Evolutionary conservation across 2,888 invertebrate species (phyloP).

Genomic region (Patella pellucida): DNA sequence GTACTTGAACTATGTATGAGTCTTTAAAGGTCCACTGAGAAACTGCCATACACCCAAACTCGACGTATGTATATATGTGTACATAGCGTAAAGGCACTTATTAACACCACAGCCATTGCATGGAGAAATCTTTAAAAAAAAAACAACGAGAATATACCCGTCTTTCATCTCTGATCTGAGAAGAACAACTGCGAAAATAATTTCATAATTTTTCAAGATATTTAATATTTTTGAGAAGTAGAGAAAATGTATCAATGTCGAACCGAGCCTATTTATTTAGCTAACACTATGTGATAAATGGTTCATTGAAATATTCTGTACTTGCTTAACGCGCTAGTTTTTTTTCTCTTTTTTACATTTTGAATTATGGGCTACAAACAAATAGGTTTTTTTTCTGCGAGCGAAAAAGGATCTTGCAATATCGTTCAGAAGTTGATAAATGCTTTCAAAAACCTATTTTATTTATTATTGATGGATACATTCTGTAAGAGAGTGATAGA

Average conservation of each 20-base stretch:
- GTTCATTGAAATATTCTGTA: neutral
- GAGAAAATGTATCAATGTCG: too few species aligned
- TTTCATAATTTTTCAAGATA: neutral
- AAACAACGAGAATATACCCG: neutral
- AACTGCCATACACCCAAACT: too few species aligned
- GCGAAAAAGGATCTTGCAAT: neutral
- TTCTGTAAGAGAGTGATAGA: neutral
- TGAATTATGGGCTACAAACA: neutral
- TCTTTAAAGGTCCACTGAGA: too few species aligned
- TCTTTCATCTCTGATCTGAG: neutral
- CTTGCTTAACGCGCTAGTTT: neutral
- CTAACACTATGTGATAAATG: neutral
- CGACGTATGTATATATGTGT: too few species aligned
- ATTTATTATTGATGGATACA: neutral
- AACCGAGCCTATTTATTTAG: too few species aligned
- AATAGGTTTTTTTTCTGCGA: neutral
- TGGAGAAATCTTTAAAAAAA: neutral
- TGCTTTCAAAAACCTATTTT: conserved; percentile 8
- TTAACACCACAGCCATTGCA: neutral
- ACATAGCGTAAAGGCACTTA: neutral
- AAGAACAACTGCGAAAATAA: conserved; percentile 1
- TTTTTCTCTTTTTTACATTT: neutral
- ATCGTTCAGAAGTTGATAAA: conserved; percentile 10
- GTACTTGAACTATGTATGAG: too few species aligned
- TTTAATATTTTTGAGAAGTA: too few species aligned